Conservation (phyloP, 2,888 invertebrate species). For the Tillus elongatus region DNA sequence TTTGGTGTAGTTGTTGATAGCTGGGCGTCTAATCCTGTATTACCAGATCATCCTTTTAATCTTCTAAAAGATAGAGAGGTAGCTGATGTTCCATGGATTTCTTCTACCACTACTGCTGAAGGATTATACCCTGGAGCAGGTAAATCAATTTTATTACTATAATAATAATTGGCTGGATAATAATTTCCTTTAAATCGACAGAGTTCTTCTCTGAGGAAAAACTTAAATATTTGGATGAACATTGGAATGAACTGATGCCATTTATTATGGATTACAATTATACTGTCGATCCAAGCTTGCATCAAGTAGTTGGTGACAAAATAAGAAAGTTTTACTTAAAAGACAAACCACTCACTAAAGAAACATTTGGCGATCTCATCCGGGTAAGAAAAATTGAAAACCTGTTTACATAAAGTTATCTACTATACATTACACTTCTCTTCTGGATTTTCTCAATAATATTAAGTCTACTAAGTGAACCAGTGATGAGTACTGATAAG, state of each 20-base stretch:
- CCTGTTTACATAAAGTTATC: too few species aligned
- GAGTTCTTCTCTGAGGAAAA: constrained; percentile 32
- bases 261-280: constrained; percentile 38
- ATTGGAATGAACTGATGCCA: constrained; percentile 37
- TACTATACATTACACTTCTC: too few species aligned
- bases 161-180: constrained; percentile 1
- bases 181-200: constrained; percentile 19
- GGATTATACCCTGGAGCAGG: constrained; percentile 65
- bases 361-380: constrained; percentile 27
- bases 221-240: constrained; percentile 30
- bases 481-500: too few species aligned
- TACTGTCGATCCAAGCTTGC: constrained; percentile 27
- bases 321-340: constrained; percentile 36
- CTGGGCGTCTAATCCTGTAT: constrained; percentile 50
- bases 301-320: constrained; percentile 26
- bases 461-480: not conserved
- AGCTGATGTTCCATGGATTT: constrained; percentile 58
- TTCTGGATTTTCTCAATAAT: not conserved
- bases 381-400: constrained; percentile 24
- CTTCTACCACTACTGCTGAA: constrained; percentile 60
- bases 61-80: constrained; percentile 52
- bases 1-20: constrained; percentile 65
- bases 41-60: constrained; percentile 55
- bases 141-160: constrained; percentile 29
- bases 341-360: constrained; percentile 26